Conservation (phyloP, 2,113 vertebrate genomes). For the Phasianus colchicus region DNA sequence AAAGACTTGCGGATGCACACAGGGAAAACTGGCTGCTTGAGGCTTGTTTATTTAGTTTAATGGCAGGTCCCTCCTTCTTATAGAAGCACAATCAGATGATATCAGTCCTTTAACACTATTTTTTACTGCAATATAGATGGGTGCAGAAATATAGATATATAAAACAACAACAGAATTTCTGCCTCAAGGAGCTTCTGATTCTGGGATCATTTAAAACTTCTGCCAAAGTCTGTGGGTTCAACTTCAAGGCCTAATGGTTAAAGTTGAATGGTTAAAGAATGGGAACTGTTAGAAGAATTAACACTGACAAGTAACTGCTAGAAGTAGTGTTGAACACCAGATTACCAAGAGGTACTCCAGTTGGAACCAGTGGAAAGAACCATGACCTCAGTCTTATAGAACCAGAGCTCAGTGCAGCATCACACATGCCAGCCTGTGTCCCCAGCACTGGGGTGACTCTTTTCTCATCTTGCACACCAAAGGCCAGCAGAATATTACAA, state of each 20-base stretch:
- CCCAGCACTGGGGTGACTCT: not conserved
- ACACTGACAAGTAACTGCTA: not conserved
- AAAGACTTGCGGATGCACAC: constrained; percentile 1
- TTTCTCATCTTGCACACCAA: not conserved
- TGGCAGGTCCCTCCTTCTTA: constrained; percentile 30
- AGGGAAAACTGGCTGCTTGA: constrained; percentile 29
- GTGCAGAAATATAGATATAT: not conserved
- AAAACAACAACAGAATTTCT: not conserved
- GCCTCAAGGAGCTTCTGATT: not conserved
- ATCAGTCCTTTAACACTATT: not conserved
- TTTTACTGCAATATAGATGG: not conserved
- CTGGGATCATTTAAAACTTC: not conserved
- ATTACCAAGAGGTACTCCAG: not conserved
- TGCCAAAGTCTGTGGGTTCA: constrained; percentile 5
- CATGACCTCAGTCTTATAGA: not conserved
- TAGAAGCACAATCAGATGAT: constrained; percentile 5
- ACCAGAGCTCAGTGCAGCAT: not conserved
- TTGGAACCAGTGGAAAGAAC: not conserved
- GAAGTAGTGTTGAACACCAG: not conserved
- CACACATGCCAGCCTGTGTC: not conserved
- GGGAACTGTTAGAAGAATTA: not conserved
- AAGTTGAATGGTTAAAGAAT: not conserved
- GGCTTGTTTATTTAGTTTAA: constrained; percentile 55
- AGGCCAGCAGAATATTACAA: not conserved
- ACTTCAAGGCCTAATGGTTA: not conserved